Conservation (phyloP, 1,140 invertebrate genomes). For the Scaptodrosophila lebanonensis region DNA sequence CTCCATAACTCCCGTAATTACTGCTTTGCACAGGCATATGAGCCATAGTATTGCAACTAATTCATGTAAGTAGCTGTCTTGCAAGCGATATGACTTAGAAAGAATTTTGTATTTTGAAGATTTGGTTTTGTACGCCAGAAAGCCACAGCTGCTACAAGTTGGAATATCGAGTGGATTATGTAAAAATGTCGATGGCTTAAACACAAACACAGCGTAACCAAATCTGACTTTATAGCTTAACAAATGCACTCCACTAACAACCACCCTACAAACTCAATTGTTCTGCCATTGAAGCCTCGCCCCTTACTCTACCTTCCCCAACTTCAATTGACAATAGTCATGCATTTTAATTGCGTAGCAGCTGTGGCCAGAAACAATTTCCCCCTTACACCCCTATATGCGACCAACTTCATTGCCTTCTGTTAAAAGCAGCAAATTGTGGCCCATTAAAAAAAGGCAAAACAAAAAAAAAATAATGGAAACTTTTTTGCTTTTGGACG, state of each 20-base stretch:
- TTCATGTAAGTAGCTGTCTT: too few species aligned
- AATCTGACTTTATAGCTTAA: neutral
- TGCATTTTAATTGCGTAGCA: constrained; percentile 73
- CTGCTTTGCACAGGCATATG: too few species aligned
- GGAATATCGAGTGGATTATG: constrained; percentile 55
- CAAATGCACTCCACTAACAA: constrained; percentile 25
- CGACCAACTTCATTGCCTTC: constrained; percentile 1
- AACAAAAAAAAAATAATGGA: constrained; percentile 72
- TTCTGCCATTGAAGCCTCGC: constrained; percentile 55
- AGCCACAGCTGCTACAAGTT: too few species aligned
- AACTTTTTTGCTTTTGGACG: constrained; percentile 48
- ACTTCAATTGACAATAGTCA: constrained; percentile 57
- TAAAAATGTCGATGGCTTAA: constrained; percentile 41
- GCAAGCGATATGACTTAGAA: too few species aligned
- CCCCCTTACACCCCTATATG: neutral
- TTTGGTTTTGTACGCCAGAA: too few species aligned
- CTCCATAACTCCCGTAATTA: too few species aligned
- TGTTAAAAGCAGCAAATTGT: constrained; percentile 68
- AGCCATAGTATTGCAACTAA: too few species aligned
- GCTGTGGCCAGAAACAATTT: constrained; percentile 66
- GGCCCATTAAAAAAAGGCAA: constrained; percentile 61
- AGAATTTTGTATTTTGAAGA: too few species aligned
- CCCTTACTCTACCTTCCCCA: neutral
- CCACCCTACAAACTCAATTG: constrained; percentile 59
- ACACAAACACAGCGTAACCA: neutral